These are phyloP conservation scores for Shinisaurus crocodilurus DNA, from an alignment of 2,113 vertebrate species.

Conservation along the genomic window DNA sequence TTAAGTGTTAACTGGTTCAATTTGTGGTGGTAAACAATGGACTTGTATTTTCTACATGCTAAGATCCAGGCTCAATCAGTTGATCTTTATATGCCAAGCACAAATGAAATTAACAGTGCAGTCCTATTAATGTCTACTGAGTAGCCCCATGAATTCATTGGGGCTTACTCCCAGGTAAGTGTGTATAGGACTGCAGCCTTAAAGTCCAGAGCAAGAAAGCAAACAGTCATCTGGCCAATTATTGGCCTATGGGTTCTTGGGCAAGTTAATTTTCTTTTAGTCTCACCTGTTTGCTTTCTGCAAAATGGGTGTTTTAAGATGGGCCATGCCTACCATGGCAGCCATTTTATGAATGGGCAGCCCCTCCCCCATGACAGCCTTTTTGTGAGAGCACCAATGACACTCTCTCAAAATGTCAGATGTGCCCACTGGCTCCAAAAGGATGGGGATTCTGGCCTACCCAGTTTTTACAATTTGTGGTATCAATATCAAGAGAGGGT, in stretches of 20 bases:
- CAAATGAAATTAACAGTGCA: slow-evolving; percentile 55
- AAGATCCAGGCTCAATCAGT: slow-evolving; percentile 35
- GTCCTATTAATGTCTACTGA: slow-evolving; percentile 9
- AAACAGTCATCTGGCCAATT: slow-evolving; percentile 54
- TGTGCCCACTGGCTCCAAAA: too few species aligned
- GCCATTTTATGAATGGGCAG: too few species aligned
- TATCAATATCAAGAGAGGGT: slow-evolving; percentile 38
- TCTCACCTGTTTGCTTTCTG: too few species aligned
- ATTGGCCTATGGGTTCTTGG: background rate
- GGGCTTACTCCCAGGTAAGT: too few species aligned
- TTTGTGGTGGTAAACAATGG: slow-evolving; percentile 48
- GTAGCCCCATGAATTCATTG: too few species aligned
- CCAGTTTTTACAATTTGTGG: slow-evolving; percentile 59
- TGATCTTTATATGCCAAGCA: slow-evolving; percentile 59
- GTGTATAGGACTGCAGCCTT: background rate
- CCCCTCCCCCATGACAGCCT: too few species aligned
- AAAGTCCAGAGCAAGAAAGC: background rate
- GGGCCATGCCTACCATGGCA: too few species aligned
- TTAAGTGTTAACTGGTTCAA: slow-evolving; percentile 31
- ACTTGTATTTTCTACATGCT: slow-evolving; percentile 42
- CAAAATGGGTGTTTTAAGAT: too few species aligned
- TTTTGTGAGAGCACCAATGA: too few species aligned
- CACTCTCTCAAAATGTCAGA: too few species aligned
- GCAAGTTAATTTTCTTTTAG: too few species aligned
- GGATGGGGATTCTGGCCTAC: slow-evolving; percentile 25